These are phyloP conservation scores for Metallyticus violacea DNA, from an alignment of 2,888 invertebrate genomes.

Conservation along the genomic window DNA sequence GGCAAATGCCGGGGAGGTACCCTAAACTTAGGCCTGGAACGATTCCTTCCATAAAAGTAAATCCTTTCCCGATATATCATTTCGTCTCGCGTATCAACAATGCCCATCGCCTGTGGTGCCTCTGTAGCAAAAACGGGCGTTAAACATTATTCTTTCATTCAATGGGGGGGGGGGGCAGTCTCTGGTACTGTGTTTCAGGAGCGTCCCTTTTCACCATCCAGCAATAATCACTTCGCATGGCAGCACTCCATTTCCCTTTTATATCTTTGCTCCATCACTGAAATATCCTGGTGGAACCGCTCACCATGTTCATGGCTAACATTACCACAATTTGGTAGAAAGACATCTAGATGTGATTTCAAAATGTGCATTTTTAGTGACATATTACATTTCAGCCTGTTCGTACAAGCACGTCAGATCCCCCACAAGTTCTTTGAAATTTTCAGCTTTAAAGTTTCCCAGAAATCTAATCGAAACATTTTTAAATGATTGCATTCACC, in stretches of 20 bases:
- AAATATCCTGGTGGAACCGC: background rate
- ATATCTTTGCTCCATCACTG: background rate
- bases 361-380: background rate
- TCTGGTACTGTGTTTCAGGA: background rate
- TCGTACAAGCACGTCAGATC: background rate
- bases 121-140: too few relatives aligned
- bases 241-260: background rate
- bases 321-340: background rate
- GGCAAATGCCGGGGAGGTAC: too few relatives aligned
- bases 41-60: too few relatives aligned
- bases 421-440: background rate
- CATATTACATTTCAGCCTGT: background rate
- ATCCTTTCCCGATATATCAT: too few relatives aligned
- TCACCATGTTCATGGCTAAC: background rate
- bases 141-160: too few relatives aligned
- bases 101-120: too few relatives aligned
- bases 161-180: too few relatives aligned
- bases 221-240: background rate
- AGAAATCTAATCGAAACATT: background rate
- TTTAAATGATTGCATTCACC: background rate
- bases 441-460: background rate
- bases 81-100: too few relatives aligned
- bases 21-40: too few relatives aligned
- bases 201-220: background rate
- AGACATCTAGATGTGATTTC: background rate